phyloP scores from a whole-genome alignment of 2,888 invertebrate genomes.

The Mycogona germanica region DNA sequence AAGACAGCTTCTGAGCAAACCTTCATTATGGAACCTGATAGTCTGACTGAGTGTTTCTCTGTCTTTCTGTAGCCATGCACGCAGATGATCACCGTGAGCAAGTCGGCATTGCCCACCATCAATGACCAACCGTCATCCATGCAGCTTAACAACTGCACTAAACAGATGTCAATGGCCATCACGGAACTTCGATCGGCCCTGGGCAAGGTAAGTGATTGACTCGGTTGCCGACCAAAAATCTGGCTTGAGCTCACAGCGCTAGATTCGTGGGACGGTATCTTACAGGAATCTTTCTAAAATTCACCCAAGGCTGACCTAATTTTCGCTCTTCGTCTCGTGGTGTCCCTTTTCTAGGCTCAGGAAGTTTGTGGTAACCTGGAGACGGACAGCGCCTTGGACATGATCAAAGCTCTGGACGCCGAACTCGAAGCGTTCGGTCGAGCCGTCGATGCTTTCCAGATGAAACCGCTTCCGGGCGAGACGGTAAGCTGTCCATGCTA shows the following conservation, averaged over 20 bases:
- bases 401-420: constrained; percentile 61
- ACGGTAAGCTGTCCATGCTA: constrained; percentile 40
- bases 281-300: constrained; percentile 4
- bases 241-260: background rate
- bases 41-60: no score
- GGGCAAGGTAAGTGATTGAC: constrained; percentile 30
- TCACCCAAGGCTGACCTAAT: no score
- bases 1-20: no score
- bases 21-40: no score
- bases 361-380: constrained; percentile 67
- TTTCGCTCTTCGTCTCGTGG: background rate
- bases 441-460: constrained; percentile 54
- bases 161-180: constrained; percentile 44
- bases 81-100: constrained; percentile 59
- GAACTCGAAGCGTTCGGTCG: constrained; percentile 70
- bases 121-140: constrained; percentile 60
- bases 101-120: constrained; percentile 71
- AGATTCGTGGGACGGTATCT: background rate
- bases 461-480: constrained; percentile 76
- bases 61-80: constrained; percentile 43
- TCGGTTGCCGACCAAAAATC: no score
- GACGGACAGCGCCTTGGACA: constrained; percentile 65
- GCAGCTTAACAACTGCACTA: constrained; percentile 56
- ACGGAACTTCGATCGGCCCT: constrained; percentile 50
- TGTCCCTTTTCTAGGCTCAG: constrained; percentile 41